A percentile compares a stretch with the other conserved stretches of the same genome.
phyloP scores from a whole-genome alignment of 2,113 vertebrate species.

The Electrona antarctica region DNA sequence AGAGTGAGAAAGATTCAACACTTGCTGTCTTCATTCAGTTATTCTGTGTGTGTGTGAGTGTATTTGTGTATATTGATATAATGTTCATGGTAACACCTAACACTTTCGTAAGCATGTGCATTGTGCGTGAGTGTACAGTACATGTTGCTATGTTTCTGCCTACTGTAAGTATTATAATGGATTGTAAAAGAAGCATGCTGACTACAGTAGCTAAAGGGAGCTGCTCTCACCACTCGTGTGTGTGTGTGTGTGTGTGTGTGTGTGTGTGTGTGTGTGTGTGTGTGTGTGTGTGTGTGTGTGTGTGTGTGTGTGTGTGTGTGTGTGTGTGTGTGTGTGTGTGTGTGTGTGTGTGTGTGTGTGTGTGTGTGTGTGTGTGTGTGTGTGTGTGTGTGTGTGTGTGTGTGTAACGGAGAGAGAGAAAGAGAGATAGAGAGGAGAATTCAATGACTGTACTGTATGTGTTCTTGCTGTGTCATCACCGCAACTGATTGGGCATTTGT shows the following conservation, averaged over 20 bases:
- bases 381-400: neutral
- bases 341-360: neutral
- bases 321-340: neutral
- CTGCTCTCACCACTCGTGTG: slow-evolving; percentile 22
- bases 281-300: slow-evolving; percentile 9
- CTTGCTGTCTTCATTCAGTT: slow-evolving; percentile 11
- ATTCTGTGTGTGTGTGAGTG: slow-evolving; percentile 10
- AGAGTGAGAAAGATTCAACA: slow-evolving; percentile 2
- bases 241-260: neutral
- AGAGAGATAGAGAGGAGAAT: no score
- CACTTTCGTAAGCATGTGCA: no score
- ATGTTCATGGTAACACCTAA: no score
- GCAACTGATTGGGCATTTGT: no score
- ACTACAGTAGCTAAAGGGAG: slow-evolving; percentile 31
- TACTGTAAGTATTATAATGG: slow-evolving; percentile 53
- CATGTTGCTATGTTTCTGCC: slow-evolving; percentile 9
- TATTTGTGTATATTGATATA: no score
- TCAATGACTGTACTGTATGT: no score
- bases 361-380: neutral
- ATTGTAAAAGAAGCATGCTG: slow-evolving; percentile 39
- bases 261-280: slow-evolving; percentile 10
- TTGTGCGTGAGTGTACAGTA: no score
- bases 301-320: neutral
- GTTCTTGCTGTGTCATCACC: no score
- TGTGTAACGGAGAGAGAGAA: neutral